Evolutionary conservation across 2,113 vertebrate species (phyloP), one percentile per base, ranked within the genome.

Genomic region (Cyanoliseus patagonus): DNA sequence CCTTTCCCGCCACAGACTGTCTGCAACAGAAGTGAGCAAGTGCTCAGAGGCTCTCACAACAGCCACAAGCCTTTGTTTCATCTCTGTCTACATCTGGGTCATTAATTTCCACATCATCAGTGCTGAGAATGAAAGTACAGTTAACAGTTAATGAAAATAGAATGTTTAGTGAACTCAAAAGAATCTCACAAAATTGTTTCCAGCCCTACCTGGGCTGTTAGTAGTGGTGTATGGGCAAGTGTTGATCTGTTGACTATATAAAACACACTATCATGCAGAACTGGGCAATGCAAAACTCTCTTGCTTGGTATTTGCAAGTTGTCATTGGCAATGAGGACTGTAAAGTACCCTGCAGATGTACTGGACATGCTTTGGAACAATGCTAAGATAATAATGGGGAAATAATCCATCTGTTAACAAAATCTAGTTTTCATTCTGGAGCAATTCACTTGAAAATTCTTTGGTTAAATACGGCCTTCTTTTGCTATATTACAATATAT

Each of bases 401-500:
- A 82, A 87, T 79, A 41, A 80, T 66, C 33, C 76, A 49, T 83
- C 75, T 80, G 53, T 94, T 92, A 94, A 64, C 49, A 82, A 94
- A 91, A 84, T 87, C 22, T 37, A 6, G 3, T 51, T 87, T 86
- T 79, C 62, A 68, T 79, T 76, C 13, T 69, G 33, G 30, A 78
- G 35, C 13, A 61, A 82, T 95, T 91, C 5, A 3, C 7, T 5
- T 72, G 33, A 84, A 72, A 89, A 84, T 86, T 47, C 55, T 49
- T 28, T 11, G 18, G 14, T 62, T 75, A 86, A 81, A 24, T 37
- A 37, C 77, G 47, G 20, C 28, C 27, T 64, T 67, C 28, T 70
- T 95, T 87, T 53, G 33, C 30, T 78, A 14, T 42, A 57, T 68
- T 75, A 27, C 25, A 78, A 51, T 68, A 59, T 3, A 16, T 83